phyloP scores from a whole-genome alignment of 2,888 invertebrate species.

The Maniola hyperantus region DNA sequence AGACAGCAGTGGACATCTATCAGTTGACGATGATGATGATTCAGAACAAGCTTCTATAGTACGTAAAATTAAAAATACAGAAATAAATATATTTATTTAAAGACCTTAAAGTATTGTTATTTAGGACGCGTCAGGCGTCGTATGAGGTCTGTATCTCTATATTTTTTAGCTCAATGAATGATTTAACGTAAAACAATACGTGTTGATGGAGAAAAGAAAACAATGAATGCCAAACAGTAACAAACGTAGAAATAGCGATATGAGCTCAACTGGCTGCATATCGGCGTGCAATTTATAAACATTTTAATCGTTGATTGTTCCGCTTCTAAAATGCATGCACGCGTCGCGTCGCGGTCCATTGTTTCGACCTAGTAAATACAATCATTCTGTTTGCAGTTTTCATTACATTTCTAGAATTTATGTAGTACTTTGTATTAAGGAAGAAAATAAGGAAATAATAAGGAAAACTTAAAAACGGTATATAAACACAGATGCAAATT shows the following conservation, averaged over 20 bases:
- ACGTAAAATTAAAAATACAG: no score
- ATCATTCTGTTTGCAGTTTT: constrained; percentile 28
- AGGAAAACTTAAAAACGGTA: no score
- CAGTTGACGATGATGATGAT: no score
- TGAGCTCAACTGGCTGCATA: constrained; percentile 51
- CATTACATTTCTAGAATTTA: background rate
- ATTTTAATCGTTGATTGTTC: constrained; percentile 76
- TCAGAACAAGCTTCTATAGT: no score
- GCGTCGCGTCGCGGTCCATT: constrained; percentile 69
- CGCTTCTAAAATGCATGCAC: constrained; percentile 59
- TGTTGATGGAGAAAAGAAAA: constrained; percentile 38
- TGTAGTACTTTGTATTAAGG: no score
- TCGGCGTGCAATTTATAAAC: constrained; percentile 71
- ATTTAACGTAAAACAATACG: constrained; percentile 30
- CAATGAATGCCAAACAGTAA: constrained; percentile 38
- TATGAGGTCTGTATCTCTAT: background rate
- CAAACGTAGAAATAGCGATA: constrained; percentile 50
- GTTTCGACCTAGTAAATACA: constrained; percentile 49
- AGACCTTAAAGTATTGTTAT: no score
- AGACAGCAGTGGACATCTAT: no score
- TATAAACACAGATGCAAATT: no score
- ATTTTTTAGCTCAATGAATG: background rate
- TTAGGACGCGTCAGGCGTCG: no score
- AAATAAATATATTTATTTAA: no score
- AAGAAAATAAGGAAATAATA: no score